Evolutionary conservation across 2,888 invertebrate genomes (phyloP), one percentile per base, ranked within the genome.

Genomic region (Druceiella hillmani): DNA sequence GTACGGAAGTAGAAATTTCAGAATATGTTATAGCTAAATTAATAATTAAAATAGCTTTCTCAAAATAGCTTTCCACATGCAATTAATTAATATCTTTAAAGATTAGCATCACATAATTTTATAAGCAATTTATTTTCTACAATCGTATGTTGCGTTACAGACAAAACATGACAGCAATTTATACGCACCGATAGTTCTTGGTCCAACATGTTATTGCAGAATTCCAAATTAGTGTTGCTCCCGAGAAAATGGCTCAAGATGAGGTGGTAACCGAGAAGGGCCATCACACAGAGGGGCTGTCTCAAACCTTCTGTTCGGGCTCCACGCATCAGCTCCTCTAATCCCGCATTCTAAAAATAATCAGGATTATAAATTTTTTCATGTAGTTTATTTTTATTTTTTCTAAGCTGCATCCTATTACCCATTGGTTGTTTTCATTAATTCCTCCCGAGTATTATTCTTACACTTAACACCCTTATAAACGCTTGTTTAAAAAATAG

Each of bases 211-310:
- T 76, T 71, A 41, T 87, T 79, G 50, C 90, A 88, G 46, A 87
- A 74, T 1, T 71, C 67, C 25, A 90, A 62, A 61, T 95, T 87
- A 1, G 89, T 89, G 52, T 79, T 75, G 46, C 87, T 79, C 57
- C 89, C 90, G 29, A 91, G 68, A 40, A 91, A 82, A 54, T 87
- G 87, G 35, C 85, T 79, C 3, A 91, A 82, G 46, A 94, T 81
- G 15, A 91, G 75, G 62, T 94, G 85, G 62, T 93, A 95, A 0
- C 83, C 83, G 2, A 97, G 71, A 13, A 95, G 68, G 0, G 87
- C 83, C 64, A 95, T 78, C 15, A 87, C 83, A 55, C 92, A 92
- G 2, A 97, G 67, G 6, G 93, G 83, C 45, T 90, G 86, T 16
- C 95, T 77, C 32, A 97, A 66, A 7, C 93, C 78, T 2, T 79